A percentile compares a stretch with the other conserved stretches of the same genome.
These are phyloP conservation scores for Enchytraeus crypticus DNA, from an alignment of 2,888 invertebrate genomes.

Conservation along the genomic window DNA sequence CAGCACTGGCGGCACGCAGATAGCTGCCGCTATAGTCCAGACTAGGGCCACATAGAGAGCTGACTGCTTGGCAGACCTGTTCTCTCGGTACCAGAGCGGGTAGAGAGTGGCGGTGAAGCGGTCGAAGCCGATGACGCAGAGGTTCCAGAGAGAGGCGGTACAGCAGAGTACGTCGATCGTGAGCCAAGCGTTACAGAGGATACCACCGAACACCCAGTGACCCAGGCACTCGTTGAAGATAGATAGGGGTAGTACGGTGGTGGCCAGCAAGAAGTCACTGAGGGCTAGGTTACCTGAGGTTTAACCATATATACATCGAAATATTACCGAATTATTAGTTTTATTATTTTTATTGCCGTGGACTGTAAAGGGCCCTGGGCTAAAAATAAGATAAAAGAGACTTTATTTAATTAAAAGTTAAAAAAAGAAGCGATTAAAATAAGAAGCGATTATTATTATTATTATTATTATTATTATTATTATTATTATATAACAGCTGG, in stretches of 20 bases:
- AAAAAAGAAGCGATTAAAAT: too few relatives aligned
- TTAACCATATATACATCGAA: too few relatives aligned
- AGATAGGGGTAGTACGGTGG: slow-evolving; percentile 47
- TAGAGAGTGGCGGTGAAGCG: slow-evolving; percentile 48
- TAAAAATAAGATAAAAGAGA: too few relatives aligned
- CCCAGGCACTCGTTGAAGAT: slow-evolving; percentile 44
- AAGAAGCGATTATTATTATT: too few relatives aligned
- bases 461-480: too few relatives aligned
- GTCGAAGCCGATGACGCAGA: slow-evolving; percentile 47
- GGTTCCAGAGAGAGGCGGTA: slow-evolving; percentile 49
- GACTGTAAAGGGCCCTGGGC: too few relatives aligned
- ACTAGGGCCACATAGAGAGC: slow-evolving; percentile 43
- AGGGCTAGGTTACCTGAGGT: slow-evolving; percentile 48
- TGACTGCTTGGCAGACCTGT: slow-evolving; percentile 38
- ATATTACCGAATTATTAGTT: too few relatives aligned
- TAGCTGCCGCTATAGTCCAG: slow-evolving; percentile 45
- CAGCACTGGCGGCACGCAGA: slow-evolving; percentile 46
- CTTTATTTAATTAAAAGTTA: too few relatives aligned
- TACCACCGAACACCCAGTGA: slow-evolving; percentile 45
- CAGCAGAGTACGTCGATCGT: slow-evolving; percentile 49
- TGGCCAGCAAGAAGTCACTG: slow-evolving; percentile 45
- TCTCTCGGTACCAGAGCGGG: slow-evolving; percentile 42
- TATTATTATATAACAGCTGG: too few relatives aligned
- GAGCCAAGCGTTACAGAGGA: slow-evolving; percentile 50
- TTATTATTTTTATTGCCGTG: too few relatives aligned